These are phyloP conservation scores for Sturnus vulgaris DNA, from an alignment of 2,113 vertebrate species.

Conservation along the genomic window DNA sequence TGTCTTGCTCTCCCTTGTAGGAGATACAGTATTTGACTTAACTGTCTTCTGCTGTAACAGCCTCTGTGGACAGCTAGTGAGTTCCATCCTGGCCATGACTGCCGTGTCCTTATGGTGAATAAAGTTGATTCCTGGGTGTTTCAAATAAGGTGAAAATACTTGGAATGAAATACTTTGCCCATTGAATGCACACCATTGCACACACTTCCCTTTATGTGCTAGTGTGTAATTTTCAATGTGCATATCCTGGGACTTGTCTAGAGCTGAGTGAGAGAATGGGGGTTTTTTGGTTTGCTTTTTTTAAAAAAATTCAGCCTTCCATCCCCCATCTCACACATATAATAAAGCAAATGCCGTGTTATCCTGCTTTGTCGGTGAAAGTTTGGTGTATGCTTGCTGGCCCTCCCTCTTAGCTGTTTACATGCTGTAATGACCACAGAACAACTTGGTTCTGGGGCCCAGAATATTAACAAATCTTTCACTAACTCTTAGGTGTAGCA, in stretches of 20 bases:
- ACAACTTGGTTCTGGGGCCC: not conserved
- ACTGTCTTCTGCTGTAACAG: not conserved
- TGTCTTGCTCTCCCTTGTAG: not conserved
- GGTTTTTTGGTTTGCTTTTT: not conserved
- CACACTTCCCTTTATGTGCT: not conserved
- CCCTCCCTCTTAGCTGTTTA: not conserved
- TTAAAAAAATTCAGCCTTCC: not conserved
- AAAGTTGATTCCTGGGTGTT: not conserved
- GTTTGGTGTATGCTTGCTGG: not conserved
- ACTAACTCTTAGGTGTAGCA: not conserved
- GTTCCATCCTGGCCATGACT: not conserved
- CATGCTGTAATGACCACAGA: not conserved
- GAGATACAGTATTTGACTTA: not conserved
- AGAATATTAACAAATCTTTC: not conserved
- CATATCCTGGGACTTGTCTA: not conserved
- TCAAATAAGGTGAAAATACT: not conserved
- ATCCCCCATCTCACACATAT: not conserved
- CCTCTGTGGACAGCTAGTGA: not conserved
- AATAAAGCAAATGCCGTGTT: not conserved
- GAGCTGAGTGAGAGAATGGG: not conserved
- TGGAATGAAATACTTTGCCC: accelerated
- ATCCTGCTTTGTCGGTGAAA: not conserved
- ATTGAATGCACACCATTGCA: not conserved
- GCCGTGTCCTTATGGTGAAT: not conserved
- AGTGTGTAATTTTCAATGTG: not conserved